Evolutionary conservation across 2,113 vertebrate genomes (phyloP).

Genomic region (Gambusia holbrooki): DNA sequence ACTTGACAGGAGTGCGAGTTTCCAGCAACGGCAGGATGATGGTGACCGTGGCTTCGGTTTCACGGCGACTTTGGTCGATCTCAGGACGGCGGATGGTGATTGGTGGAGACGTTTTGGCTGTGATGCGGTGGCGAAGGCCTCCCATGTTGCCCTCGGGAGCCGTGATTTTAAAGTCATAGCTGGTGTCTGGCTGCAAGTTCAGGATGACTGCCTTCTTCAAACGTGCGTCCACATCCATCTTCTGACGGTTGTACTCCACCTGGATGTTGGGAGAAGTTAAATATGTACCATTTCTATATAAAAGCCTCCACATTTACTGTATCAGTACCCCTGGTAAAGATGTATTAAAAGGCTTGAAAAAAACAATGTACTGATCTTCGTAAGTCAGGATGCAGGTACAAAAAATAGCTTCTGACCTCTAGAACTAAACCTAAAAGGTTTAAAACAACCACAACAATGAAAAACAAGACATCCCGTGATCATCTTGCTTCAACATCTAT

Average conservation of each 20-base stretch:
- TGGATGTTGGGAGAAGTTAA: constrained; percentile 50
- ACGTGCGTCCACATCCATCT: constrained; percentile 90
- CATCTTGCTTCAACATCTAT: too few species aligned
- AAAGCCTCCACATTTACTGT: too few species aligned
- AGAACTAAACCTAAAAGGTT: too few species aligned
- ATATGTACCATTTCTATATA: neutral
- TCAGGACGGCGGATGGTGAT: constrained; percentile 88
- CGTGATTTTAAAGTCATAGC: constrained; percentile 94
- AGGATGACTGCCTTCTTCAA: constrained; percentile 94
- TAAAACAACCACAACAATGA: too few species aligned
- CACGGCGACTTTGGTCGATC: constrained; percentile 87
- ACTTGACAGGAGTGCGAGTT: constrained; percentile 87
- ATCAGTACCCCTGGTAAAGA: too few species aligned
- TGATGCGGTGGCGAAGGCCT: constrained; percentile 92
- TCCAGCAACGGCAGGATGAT: constrained; percentile 90
- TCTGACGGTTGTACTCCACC: constrained; percentile 93
- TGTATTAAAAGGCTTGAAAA: too few species aligned
- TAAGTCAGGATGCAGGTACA: too few species aligned
- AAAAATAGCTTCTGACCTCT: too few species aligned
- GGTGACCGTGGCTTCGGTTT: constrained; percentile 87
- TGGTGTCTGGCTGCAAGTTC: constrained; percentile 89
- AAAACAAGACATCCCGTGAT: too few species aligned
- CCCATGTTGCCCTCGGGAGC: constrained; percentile 92
- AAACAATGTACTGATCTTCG: too few species aligned
- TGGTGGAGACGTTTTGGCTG: constrained; percentile 90